Percentiles rank a stretch among this genome's conserved stretches.
These are phyloP conservation scores for Clistopyga incitator DNA, from an alignment of 2,888 invertebrate species.

Conservation along the genomic window DNA sequence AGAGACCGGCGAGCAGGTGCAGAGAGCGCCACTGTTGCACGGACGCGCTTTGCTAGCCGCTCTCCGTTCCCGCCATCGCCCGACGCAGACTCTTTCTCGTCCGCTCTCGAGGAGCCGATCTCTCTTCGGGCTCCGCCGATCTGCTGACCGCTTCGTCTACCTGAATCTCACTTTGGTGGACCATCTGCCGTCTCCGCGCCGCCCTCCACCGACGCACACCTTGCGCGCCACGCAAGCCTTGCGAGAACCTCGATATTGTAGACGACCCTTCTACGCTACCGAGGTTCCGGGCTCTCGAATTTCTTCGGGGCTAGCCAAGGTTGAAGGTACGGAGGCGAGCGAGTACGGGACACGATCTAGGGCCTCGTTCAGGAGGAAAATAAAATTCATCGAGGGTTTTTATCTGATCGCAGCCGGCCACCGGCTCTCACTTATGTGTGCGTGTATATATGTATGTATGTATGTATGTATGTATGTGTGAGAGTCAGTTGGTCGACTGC, in stretches of 20 bases:
- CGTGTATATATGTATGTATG: not conserved
- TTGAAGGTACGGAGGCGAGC: not conserved
- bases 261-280: not conserved
- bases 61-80: not conserved
- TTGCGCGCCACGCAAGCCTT: slow-evolving; percentile 18
- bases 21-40: slow-evolving; percentile 1
- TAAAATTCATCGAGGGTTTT: slow-evolving; percentile 25
- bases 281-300: slow-evolving; percentile 24
- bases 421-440: not conserved
- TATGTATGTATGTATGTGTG: not conserved
- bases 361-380: not conserved
- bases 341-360: not conserved
- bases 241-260: not conserved
- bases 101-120: slow-evolving; percentile 33
- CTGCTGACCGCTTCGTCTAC: slow-evolving; percentile 51
- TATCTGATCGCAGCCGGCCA: slow-evolving; percentile 5
- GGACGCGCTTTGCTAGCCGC: not conserved
- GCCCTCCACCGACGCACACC: slow-evolving; percentile 41
- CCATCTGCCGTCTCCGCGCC: slow-evolving; percentile 61
- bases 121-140: slow-evolving; percentile 45
- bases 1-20: slow-evolving; percentile 39
- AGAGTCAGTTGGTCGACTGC: slow-evolving; percentile 5
- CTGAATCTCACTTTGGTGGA: slow-evolving; percentile 55
- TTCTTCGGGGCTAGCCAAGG: not conserved
- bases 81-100: not conserved